Conservation (phyloP, 2,113 vertebrate species). For the Aplodontia rufa region DNA sequence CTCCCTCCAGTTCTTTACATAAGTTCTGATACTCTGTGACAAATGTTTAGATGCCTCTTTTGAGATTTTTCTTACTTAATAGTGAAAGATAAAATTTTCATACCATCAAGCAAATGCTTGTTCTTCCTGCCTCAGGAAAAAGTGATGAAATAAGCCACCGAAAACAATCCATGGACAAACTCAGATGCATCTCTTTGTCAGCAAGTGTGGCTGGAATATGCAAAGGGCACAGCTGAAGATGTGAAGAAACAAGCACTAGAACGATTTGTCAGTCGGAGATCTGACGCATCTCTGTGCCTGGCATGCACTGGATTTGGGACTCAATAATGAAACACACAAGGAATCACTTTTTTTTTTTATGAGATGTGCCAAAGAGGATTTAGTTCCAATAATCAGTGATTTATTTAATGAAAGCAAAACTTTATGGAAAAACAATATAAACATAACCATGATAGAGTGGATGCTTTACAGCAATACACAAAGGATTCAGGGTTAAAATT, state of each 20-base stretch:
- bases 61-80: conserved; percentile 41
- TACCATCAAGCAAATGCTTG: conserved; percentile 33
- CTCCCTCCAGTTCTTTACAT: not conserved
- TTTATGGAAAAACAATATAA: conserved; percentile 59
- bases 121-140: conserved; percentile 51
- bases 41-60: conserved; percentile 57
- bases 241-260: not conserved
- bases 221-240: not conserved
- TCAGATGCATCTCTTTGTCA: conserved; percentile 44
- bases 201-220: not conserved
- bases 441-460: not conserved
- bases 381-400: conserved; percentile 54
- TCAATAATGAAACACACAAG: conserved; percentile 56
- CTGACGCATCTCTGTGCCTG: not conserved
- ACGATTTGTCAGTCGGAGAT: not conserved
- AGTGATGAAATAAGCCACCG: conserved; percentile 30
- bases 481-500: conserved; percentile 20
- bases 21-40: conserved; percentile 30
- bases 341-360: conserved; percentile 67
- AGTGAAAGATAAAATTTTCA: conserved; percentile 53
- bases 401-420: conserved; percentile 68
- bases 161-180: conserved; percentile 25
- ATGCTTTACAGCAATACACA: not conserved
- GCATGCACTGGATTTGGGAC: not conserved
- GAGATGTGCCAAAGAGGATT: conserved; percentile 43